Conservation (phyloP, 1,140 invertebrate genomes). For the Saxidomus purpurata region DNA sequence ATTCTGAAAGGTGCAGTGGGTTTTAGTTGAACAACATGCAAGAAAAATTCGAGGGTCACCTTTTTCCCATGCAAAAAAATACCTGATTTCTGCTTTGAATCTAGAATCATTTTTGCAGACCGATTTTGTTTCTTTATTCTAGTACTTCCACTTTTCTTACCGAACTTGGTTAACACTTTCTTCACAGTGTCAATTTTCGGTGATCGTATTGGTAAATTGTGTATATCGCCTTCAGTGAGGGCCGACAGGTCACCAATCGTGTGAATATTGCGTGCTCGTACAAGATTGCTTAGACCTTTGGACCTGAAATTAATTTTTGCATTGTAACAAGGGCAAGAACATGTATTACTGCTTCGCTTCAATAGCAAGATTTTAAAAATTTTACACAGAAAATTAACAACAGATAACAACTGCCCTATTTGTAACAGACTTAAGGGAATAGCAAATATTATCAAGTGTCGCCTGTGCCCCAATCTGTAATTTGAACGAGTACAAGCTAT, state of each 20-base stretch:
- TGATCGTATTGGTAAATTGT: constrained; percentile 80
- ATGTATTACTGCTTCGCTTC: too few relatives aligned
- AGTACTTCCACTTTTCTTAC: constrained; percentile 22
- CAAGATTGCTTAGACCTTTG: constrained; percentile 80
- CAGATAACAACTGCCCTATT: too few relatives aligned
- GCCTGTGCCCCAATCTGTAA: too few relatives aligned
- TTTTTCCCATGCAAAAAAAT: not conserved
- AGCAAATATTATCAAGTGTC: too few relatives aligned
- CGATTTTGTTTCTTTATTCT: constrained; percentile 47
- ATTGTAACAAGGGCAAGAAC: too few relatives aligned
- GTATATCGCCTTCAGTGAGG: constrained; percentile 80
- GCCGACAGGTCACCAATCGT: constrained; percentile 81
- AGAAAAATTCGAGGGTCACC: too few relatives aligned
- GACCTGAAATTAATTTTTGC: constrained; percentile 74
- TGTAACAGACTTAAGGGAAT: too few relatives aligned
- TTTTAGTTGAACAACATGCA: too few relatives aligned
- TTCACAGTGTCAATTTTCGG: constrained; percentile 78
- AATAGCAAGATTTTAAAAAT: too few relatives aligned
- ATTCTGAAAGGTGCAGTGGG: too few relatives aligned
- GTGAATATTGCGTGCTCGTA: constrained; percentile 79
- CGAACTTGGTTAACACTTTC: constrained; percentile 73
- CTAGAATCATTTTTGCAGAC: not conserved
- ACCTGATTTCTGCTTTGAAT: not conserved
- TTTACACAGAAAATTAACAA: too few relatives aligned
- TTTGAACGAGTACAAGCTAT: too few relatives aligned